Base-by-base conservation (phyloP, 2,797 vertebrate species). In the Salarias fasciatus region DNA sequence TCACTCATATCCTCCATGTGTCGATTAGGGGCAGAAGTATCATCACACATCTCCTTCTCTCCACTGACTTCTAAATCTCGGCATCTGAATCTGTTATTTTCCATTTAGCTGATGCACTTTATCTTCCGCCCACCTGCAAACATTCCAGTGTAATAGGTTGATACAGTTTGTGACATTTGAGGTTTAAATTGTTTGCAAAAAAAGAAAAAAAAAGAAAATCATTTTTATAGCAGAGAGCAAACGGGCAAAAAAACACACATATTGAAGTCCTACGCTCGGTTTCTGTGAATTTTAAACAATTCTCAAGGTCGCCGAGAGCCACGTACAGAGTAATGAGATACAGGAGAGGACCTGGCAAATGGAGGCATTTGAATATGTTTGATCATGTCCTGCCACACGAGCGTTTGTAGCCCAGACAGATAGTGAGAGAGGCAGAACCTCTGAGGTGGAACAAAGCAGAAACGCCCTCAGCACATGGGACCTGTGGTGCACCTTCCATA, bases 341-440 rank as follows among this genome's bases (percentile, higher is more conserved):
- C 78, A 78, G 68, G 63, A 69, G 77, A 69, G 24, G 53, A 53
- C 33, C 11, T 0, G 65, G 66, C 45, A 43, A 76, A 67, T 4
- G 41, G 31, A 14, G 24, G 31, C 40, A 83, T 84, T 89, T 81
- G 67, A 80, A 85, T 89, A 64, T 68, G 69, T 89, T 82, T 85
- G 83, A 88, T 86, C 71, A 24, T 8, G 29, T 41, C 11, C 53
- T 31, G 71, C 48, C 62, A 72, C 72, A 72, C 67, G 51, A 58
- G 66, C 4, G 29, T 75, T 62, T 72, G 56, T 46, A 62, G 63
- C 60, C 44, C 5, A 13, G 62, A 44, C 58, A 55, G 65, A 51
- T 18, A 42, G 11, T 12, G 13, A 60, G 53, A 49, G 62, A 11
- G 60, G 38, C 50, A n/a, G 24, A 74, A 63, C 52, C 72, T 75